Evolutionary conservation across 2,113 vertebrate species (phyloP).

Genomic region (Varanus salvator): DNA sequence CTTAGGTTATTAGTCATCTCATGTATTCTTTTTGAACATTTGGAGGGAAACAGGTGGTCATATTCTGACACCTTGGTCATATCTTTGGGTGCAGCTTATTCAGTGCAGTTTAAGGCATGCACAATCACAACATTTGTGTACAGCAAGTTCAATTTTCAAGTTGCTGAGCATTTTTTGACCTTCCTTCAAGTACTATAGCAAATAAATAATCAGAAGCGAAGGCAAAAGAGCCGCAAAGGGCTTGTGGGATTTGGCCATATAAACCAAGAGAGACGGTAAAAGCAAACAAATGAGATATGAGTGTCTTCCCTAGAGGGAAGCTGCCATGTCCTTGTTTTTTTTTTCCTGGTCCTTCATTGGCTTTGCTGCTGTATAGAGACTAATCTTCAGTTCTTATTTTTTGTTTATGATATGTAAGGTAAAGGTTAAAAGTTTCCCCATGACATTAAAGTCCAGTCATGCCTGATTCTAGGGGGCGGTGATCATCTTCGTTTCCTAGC

Average conservation of each 20-base stretch:
- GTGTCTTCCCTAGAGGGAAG: background rate
- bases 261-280: background rate
- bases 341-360: background rate
- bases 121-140: background rate
- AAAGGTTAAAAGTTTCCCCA: too few relatives aligned
- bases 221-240: background rate
- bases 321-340: background rate
- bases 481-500: too few relatives aligned
- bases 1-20: conserved; percentile 58
- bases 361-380: background rate
- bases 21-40: conserved; percentile 62
- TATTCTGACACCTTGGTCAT: conserved; percentile 53
- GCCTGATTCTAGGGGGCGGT: too few relatives aligned
- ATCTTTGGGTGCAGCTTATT: conserved; percentile 43
- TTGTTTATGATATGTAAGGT: background rate
- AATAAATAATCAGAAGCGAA: background rate
- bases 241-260: background rate
- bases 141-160: conserved; percentile 7
- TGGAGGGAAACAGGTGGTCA: conserved; percentile 61
- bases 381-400: background rate
- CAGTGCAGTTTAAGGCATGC: conserved; percentile 21
- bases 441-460: too few relatives aligned
- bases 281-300: background rate
- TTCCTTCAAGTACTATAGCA: background rate
- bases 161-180: conserved; percentile 22